Evolutionary conservation across 2,113 vertebrate genomes (phyloP).

Genomic region (Phainopepla nitens): DNA sequence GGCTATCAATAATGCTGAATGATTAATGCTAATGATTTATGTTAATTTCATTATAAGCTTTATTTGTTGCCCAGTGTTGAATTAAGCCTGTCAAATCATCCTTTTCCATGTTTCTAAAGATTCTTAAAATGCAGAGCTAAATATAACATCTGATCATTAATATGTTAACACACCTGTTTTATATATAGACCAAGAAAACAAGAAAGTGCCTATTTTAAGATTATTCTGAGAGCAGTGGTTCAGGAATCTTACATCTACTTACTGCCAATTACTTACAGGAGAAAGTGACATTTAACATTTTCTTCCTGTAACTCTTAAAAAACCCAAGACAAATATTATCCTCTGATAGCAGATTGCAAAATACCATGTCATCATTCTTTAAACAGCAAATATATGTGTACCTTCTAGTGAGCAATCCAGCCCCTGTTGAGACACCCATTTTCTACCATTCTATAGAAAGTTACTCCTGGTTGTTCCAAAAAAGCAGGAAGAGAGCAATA

Average conservation of each 20-base stretch:
- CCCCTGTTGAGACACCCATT: neutral
- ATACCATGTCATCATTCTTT: neutral
- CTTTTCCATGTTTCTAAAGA: constrained; percentile 57
- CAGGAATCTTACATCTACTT: neutral
- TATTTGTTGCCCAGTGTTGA: constrained; percentile 74
- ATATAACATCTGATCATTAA: constrained; percentile 65
- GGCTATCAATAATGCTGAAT: constrained; percentile 74
- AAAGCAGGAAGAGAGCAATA: neutral
- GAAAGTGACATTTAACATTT: neutral
- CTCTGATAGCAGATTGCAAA: neutral
- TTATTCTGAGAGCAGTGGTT: neutral
- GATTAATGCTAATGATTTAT: constrained; percentile 80
- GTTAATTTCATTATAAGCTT: constrained; percentile 81
- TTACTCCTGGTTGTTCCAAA: neutral
- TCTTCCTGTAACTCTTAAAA: neutral
- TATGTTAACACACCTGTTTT: constrained; percentile 60
- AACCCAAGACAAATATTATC: neutral
- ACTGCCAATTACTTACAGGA: neutral
- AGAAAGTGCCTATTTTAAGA: constrained; percentile 5
- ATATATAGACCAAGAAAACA: constrained; percentile 6
- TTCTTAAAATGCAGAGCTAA: constrained; percentile 70
- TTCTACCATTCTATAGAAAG: neutral
- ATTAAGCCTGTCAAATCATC: constrained; percentile 74
- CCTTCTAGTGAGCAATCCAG: neutral
- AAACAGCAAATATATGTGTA: neutral